Conservation (phyloP, 2,797 vertebrate species). For the Eospalax fontanierii region DNA sequence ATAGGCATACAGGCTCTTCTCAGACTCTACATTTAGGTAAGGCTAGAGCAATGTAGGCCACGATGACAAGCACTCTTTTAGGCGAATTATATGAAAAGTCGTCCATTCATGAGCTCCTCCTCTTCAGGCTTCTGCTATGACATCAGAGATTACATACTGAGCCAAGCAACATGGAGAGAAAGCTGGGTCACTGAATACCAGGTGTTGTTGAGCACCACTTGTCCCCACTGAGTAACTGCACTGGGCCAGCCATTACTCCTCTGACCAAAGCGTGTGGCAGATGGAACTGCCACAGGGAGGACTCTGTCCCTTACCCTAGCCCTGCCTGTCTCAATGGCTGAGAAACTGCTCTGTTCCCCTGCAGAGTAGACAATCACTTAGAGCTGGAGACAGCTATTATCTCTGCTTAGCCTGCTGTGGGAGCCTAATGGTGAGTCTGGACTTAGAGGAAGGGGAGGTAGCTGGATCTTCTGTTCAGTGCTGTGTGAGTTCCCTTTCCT, state of each 20-base stretch:
- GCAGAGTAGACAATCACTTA: not conserved
- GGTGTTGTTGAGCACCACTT: not conserved
- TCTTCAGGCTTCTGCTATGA: not conserved
- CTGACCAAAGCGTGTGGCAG: fast-evolving
- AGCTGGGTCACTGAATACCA: not conserved
- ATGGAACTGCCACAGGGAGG: not conserved
- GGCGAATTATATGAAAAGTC: not conserved
- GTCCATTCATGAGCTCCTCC: not conserved
- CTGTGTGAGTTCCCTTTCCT: not conserved
- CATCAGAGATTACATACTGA: fast-evolving
- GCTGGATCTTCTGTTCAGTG: not conserved
- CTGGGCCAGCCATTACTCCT: not conserved
- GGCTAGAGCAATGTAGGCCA: not conserved
- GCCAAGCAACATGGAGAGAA: not conserved
- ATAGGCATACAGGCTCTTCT: not conserved
- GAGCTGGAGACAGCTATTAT: fast-evolving
- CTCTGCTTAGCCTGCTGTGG: not conserved
- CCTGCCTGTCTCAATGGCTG: not conserved
- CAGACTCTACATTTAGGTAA: not conserved
- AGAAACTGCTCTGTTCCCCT: not conserved
- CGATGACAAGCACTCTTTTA: not conserved
- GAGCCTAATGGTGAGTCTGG: not conserved
- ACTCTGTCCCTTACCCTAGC: not conserved
- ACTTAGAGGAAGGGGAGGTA: no score
- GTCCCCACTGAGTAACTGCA: fast-evolving